Percentiles rank a stretch among this genome's conserved stretches.
phyloP scores from a whole-genome alignment of 53 echinoderm and acorn worm species.

The Pentamera pediparva region DNA sequence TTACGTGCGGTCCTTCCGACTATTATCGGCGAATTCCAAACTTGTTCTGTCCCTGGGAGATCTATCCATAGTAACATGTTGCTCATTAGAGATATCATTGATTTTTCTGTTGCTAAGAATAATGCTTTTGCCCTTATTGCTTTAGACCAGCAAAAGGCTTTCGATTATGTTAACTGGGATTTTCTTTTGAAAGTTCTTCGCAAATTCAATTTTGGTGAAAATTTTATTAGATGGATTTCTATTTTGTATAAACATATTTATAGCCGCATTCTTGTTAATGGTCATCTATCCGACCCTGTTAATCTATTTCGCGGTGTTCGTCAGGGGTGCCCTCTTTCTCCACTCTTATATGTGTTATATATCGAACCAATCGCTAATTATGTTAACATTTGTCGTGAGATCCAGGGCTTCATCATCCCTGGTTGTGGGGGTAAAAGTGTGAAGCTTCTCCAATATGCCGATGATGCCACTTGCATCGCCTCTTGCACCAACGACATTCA shows the following conservation, averaged over 20 bases:
- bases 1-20: background rate
- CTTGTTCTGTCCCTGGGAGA: slow-evolving; percentile 44
- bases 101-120: slow-evolving; percentile 8
- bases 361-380: background rate
- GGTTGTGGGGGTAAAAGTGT: background rate
- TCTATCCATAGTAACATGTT: slow-evolving; percentile 45
- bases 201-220: slow-evolving; percentile 20
- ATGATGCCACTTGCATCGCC: slow-evolving; percentile 1
- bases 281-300: background rate
- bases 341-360: slow-evolving; percentile 22
- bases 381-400: background rate
- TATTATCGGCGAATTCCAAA: slow-evolving; percentile 23
- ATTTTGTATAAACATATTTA: slow-evolving; percentile 35
- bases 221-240: slow-evolving; percentile 33
- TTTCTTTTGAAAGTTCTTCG: slow-evolving; percentile 18
- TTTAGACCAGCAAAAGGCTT: slow-evolving; percentile 45
- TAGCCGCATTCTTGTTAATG: slow-evolving; percentile 25
- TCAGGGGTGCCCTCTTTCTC: slow-evolving; percentile 41
- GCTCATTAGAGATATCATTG: slow-evolving; percentile 40
- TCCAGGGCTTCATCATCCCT: background rate
- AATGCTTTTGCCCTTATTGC: slow-evolving; percentile 20
- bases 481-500: too few species aligned
- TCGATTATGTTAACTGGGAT: slow-evolving; percentile 35
- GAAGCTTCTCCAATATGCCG: background rate
- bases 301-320: slow-evolving; percentile 11